Base-by-base conservation (phyloP, 2,113 vertebrate genomes). In the Gallinago paraguaiae region DNA sequence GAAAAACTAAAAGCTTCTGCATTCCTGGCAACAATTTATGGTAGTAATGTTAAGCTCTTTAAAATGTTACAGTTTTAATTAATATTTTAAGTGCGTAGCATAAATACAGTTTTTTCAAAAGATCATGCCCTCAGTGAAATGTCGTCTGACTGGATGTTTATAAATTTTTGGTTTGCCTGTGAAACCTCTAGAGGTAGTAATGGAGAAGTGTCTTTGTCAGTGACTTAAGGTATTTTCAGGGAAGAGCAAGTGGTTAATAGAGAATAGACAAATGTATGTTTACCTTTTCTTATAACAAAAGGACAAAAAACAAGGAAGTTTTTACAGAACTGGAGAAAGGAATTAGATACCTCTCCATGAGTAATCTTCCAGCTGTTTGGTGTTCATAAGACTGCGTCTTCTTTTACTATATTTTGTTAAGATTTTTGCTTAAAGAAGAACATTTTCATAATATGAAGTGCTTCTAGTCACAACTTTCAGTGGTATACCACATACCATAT, bases 11-110 rank as follows among this genome's bases (percentile, higher is more conserved):
- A 95, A 84, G 64, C 31, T 82, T 84, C 37, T 82, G 18, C 75
- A 68, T 79, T 90, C 57, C 61, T 78, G 18, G 16, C 57, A 85
- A 75, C 46, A 87, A 90, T 86, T 93, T 87, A 69, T 90, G n/a
- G 24, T 87, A n/a, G 25, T 79, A 82, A n/a, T 54, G 24, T 75
- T 74, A 85, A 54, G 24, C 2, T 1, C 43, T 64, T 85, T 60
- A 70, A 90, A 92, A 71, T 59, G 31, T 43, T 67, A 20, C 72
- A 23, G 25, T 7, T 75, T 85, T 45, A 84, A 67, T 90, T 84
- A 1, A n/a, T 57, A 31, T 92, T 93, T 87, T 78, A 74, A 50
- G 13, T 75, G 43, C 37, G 19, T 72, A 19, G 39, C 30, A 51
- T 63, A 91, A 80, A 81, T 43, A 70, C 5, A 69, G 6, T 4